Base-by-base conservation (phyloP, 2,113 vertebrate species). In the Heptranchias perlo region DNA sequence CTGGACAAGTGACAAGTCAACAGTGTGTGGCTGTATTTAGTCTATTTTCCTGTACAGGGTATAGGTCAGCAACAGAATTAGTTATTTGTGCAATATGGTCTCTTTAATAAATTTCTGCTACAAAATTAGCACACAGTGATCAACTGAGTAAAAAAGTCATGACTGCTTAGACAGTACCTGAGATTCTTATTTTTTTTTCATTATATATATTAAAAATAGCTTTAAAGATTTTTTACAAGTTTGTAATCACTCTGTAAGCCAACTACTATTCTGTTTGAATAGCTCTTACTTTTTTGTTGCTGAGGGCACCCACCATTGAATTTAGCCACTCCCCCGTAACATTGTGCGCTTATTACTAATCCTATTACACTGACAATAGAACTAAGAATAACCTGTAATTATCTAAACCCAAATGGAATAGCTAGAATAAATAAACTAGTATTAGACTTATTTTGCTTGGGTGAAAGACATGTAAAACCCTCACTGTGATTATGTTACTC, bases 1-100 rank as follows among this genome's bases (percentile, higher is more conserved):
- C 89, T 93, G 58, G 35, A 93, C 44, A 93, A 64, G 18, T 93
- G 58, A 21, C 35, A 93, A 93, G 18, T 93, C n/a, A 93, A n/a
- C n/a, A 7, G n/a, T 25, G 23, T 44, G 23, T 5, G 21, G 58
- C 18, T 39, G 89, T 93, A 39, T 39, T 1, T 18, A 16, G 61
- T 21, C 21, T 39, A 62, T n/a, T 93, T 39, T 93, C 58, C 39
- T n/a, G 58, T 39, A 62, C 58, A 64, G 58, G 78, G 4, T 93
- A 39, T 5, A 62, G 89, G 89, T 61, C 89, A 92, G 87, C 87
- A 92, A 1, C 4, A 0, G 28, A n/a, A 92, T 11, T n/a, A n/a
- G 28, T 14, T 61, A 58, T n/a, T 91, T 18, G 16, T 18, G 28
- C 31, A 61, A 35, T n/a, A 13, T 35, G 21, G n/a, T 39, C 54